A percentile compares a stretch with the other conserved stretches of the same genome.
phyloP scores from a whole-genome alignment of 1,140 invertebrate species.

The Anastrepha ludens region DNA sequence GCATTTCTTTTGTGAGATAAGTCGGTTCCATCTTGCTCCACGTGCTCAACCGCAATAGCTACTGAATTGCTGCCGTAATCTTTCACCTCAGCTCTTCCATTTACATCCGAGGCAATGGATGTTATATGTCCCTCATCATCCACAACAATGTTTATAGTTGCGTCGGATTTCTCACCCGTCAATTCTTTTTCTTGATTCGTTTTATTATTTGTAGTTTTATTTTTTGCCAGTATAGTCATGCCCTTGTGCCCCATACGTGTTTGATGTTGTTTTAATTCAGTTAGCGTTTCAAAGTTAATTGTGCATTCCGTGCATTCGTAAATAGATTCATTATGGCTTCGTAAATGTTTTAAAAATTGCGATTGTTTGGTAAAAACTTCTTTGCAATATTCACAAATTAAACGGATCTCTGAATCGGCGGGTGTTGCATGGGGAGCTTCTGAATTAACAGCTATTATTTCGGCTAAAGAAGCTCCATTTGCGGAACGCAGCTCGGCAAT shows the following conservation, averaged over 20 bases:
- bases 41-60: not conserved
- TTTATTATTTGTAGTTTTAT: not conserved
- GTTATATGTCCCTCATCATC: slow-evolving; percentile 20
- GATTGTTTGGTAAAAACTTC: slow-evolving; percentile 22
- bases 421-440: not conserved
- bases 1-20: not conserved
- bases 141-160: slow-evolving; percentile 32
- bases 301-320: slow-evolving; percentile 53
- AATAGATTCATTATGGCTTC: not conserved
- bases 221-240: not conserved
- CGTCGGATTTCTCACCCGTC: not conserved
- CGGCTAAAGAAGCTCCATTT: slow-evolving; percentile 33
- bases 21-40: no score
- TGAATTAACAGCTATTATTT: slow-evolving; percentile 16
- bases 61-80: no score
- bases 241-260: not conserved
- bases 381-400: slow-evolving; percentile 54
- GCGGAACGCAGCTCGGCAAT: slow-evolving; percentile 46
- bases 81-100: not conserved
- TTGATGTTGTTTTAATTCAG: not conserved
- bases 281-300: not conserved
- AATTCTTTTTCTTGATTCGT: not conserved
- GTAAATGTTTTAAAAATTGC: slow-evolving; percentile 22
- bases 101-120: slow-evolving; percentile 1
- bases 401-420: not conserved